A percentile compares a stretch with the other conserved stretches of the same genome.
Conservation (phyloP, 2,888 invertebrate genomes). For the Stenichneumon culpator region DNA sequence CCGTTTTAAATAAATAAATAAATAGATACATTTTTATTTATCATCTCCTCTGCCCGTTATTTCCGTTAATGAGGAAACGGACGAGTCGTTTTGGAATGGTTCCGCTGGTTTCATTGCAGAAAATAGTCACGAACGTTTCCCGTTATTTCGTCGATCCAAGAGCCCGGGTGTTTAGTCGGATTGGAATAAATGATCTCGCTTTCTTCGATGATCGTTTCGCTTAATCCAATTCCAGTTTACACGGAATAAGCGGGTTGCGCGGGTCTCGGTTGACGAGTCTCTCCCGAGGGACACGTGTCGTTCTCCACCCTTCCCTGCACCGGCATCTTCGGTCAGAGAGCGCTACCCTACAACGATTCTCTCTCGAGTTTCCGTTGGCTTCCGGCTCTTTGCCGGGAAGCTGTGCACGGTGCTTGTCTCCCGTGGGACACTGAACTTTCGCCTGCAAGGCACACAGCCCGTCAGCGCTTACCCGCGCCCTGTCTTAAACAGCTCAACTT, state of each 20-base stretch:
- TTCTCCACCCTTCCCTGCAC: constrained; percentile 31
- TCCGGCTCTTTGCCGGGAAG: constrained; percentile 46
- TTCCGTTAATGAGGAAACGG: background rate
- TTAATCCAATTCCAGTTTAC: constrained; percentile 14
- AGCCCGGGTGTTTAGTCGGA: background rate
- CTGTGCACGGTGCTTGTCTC: constrained; percentile 25
- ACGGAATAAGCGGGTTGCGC: constrained; percentile 16
- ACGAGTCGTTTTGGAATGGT: background rate
- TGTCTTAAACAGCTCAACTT: constrained; percentile 35
- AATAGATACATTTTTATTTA: background rate
- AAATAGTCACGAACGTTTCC: background rate
- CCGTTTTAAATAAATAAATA: too few relatives aligned
- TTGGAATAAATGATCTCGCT: background rate
- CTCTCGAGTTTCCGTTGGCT: constrained; percentile 28
- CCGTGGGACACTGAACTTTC: constrained; percentile 49
- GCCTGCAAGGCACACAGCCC: constrained; percentile 26
- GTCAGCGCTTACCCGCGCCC: constrained; percentile 12
- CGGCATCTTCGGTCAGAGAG: background rate
- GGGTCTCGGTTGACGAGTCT: constrained; percentile 23
- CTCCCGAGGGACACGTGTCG: constrained; percentile 29
- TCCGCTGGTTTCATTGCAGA: background rate
- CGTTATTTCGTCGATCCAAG: background rate
- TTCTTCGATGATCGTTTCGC: background rate
- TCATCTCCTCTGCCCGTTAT: background rate
- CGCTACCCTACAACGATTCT: constrained; percentile 32